Percentiles rank a stretch among this genome's conserved stretches.
phyloP scores from a whole-genome alignment of 2,888 invertebrate species.

The Parnassius orleans region DNA sequence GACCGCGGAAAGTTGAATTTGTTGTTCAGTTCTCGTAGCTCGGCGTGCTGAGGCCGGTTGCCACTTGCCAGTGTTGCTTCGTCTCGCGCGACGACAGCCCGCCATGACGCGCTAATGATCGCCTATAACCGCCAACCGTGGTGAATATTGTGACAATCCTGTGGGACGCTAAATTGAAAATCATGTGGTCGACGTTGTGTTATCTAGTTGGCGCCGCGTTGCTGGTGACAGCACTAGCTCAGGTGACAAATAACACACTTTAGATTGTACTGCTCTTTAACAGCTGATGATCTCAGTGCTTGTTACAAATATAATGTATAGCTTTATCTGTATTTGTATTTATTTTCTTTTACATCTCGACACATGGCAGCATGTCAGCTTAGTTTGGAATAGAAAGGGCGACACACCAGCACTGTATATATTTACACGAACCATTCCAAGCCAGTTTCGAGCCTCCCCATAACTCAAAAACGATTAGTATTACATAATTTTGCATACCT shows the following conservation, averaged over 20 bases:
- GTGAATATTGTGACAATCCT: constrained; percentile 31
- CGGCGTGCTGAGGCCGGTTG: constrained; percentile 33
- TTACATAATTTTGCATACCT: too few species aligned
- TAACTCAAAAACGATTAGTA: too few species aligned
- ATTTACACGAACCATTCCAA: too few species aligned
- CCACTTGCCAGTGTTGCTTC: constrained; percentile 60
- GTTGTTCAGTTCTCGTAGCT: constrained; percentile 52
- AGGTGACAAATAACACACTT: constrained; percentile 46
- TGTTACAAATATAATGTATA: constrained; percentile 4
- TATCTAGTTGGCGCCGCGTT: constrained; percentile 53
- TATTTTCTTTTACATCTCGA: background rate
- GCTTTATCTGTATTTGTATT: constrained; percentile 8
- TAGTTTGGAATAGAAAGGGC: too few species aligned
- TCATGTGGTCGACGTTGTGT: constrained; percentile 62
- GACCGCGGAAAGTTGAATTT: constrained; percentile 73
- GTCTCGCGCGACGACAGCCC: constrained; percentile 63
- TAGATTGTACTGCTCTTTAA: constrained; percentile 11
- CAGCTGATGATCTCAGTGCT: constrained; percentile 22
- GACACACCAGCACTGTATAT: too few species aligned
- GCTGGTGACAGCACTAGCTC: constrained; percentile 47
- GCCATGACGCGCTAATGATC: constrained; percentile 60
- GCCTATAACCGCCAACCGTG: constrained; percentile 29
- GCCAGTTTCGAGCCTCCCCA: too few species aligned
- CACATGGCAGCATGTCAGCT: too few species aligned
- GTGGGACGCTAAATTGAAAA: constrained; percentile 41